Evolutionary conservation across 2,888 invertebrate genomes (phyloP).

Genomic region (Lasioglossum vierecki): DNA sequence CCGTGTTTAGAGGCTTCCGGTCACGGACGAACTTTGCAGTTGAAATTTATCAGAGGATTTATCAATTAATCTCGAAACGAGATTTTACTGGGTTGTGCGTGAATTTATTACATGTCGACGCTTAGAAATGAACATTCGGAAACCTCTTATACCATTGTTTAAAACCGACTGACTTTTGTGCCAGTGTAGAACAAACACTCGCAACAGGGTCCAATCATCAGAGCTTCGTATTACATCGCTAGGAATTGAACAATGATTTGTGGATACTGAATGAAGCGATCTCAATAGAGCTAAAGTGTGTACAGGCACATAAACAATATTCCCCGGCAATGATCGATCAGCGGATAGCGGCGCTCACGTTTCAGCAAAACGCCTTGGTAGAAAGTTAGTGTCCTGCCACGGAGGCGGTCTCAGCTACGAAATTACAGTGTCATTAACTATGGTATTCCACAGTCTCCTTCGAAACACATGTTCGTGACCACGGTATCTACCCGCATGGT

Average conservation of each 20-base stretch:
- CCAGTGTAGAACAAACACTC: neutral
- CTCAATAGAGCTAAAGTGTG: neutral
- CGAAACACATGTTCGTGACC: slow-evolving; percentile 21
- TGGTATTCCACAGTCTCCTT: slow-evolving; percentile 38
- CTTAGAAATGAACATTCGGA: neutral
- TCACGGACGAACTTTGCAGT: neutral
- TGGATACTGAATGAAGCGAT: neutral
- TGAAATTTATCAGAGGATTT: neutral
- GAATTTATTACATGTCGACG: neutral
- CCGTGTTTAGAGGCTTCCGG: neutral
- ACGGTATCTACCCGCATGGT: neutral
- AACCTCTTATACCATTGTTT: neutral
- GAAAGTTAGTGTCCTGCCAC: slow-evolving; percentile 34
- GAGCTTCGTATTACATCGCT: neutral
- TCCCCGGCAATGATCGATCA: slow-evolving; percentile 1
- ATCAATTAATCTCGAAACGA: neutral
- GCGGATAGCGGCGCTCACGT: neutral
- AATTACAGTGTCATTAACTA: slow-evolving; percentile 46
- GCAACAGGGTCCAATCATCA: neutral
- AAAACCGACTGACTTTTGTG: neutral
- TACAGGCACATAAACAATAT: neutral
- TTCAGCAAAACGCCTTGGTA: neutral
- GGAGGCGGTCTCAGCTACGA: slow-evolving; percentile 20
- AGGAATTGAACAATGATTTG: neutral
- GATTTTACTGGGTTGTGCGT: neutral